Percentiles rank a stretch among this genome's conserved stretches.
Conservation (phyloP, 2,113 vertebrate species). For the Cyanoramphus novaezelandiae region DNA sequence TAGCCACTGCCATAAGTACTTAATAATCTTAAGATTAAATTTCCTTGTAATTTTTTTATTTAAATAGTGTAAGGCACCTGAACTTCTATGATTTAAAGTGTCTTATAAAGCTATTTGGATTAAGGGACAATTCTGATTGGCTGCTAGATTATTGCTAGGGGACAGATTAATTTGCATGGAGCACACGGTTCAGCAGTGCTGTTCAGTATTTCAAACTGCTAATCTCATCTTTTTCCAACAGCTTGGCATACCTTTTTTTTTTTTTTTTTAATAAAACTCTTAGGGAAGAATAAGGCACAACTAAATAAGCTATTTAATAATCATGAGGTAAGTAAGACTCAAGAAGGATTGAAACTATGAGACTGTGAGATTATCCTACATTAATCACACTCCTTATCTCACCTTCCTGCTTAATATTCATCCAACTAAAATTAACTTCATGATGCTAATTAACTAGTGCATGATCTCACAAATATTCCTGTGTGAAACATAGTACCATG, state of each 20-base stretch:
- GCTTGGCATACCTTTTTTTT: background rate
- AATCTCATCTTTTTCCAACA: conserved; percentile 58
- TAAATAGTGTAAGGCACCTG: conserved; percentile 57
- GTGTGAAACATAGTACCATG: background rate
- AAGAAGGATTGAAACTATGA: conserved; percentile 34
- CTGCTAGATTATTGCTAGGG: conserved; percentile 58
- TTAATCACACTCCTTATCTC: conserved; percentile 47
- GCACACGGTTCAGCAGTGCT: conserved; percentile 39
- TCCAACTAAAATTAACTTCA: conserved; percentile 56
- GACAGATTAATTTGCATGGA: conserved; percentile 66
- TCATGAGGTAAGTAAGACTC: conserved; percentile 55
- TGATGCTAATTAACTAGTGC: background rate
- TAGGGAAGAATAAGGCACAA: conserved; percentile 49
- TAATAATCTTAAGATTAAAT: conserved; percentile 69
- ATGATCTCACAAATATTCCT: background rate
- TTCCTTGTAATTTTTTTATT: conserved; percentile 70
- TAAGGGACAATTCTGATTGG: conserved; percentile 68
- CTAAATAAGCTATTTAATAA: conserved; percentile 65
- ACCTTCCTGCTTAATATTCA: conserved; percentile 51
- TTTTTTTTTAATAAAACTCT: conserved; percentile 17
- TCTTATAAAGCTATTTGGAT: conserved; percentile 60
- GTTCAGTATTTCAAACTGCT: conserved; percentile 55
- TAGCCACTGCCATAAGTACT: conserved; percentile 55
- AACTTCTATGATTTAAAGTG: conserved; percentile 49
- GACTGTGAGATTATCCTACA: background rate